phyloP scores from a whole-genome alignment of 53 echinoderm and acorn worm genomes.

The Astropecten irregularis region DNA sequence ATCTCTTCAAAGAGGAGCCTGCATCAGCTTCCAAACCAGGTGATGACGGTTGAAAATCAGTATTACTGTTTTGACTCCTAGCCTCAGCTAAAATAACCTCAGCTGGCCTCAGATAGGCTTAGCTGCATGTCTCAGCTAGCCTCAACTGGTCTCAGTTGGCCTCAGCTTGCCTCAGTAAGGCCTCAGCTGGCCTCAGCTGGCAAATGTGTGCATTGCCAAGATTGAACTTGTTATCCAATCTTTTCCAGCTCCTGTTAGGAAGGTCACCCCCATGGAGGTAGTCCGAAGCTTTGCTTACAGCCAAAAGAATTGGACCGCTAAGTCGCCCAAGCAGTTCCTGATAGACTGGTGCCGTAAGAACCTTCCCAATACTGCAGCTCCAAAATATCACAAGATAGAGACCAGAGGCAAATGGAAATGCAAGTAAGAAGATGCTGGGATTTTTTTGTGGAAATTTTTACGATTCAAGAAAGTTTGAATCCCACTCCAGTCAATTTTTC shows the following conservation, averaged over 20 bases:
- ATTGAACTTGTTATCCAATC: no score
- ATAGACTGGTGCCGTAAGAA: slow-evolving; percentile 97
- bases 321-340: slow-evolving; percentile 94
- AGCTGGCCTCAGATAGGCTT: no score
- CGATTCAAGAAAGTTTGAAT: no score
- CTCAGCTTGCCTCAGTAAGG: no score
- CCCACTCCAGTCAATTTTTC: no score
- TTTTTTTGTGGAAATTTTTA: no score
- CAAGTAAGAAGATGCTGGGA: slow-evolving; percentile 63
- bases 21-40: slow-evolving; percentile 19
- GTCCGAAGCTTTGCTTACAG: slow-evolving; percentile 86
- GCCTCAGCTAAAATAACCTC: neutral
- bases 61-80: neutral
- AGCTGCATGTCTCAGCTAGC: no score
- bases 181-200: no score
- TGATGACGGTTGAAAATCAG: neutral
- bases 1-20: slow-evolving; percentile 77
- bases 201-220: no score
- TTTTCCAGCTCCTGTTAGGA: no score
- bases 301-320: slow-evolving; percentile 87
- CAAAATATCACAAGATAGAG: slow-evolving; percentile 84
- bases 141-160: no score
- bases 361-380: slow-evolving; percentile 76
- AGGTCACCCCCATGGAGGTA: no score
- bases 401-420: slow-evolving; percentile 79